Base-by-base conservation (phyloP, 2,797 vertebrate species). In the Notamacropus eugenii region DNA sequence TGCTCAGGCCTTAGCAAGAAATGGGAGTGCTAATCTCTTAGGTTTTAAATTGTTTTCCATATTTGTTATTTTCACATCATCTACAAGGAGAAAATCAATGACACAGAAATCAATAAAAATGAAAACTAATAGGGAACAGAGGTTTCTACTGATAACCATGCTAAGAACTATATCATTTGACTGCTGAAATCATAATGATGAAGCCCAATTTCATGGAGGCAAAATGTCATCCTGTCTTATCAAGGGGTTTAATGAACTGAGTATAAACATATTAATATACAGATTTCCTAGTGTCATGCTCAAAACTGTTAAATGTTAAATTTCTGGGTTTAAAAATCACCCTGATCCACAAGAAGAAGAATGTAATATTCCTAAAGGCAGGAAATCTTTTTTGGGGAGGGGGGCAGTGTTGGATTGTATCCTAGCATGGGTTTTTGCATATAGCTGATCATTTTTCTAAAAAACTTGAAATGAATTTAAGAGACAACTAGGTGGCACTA, bases 281-380 rank as follows among this genome's bases (percentile, higher is more conserved):
- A 92, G 96, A 87, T 91, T 96, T 93, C 55, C 93, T 91, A 92
- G 92, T 54, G 58, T 56, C 90, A 50, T 0, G 13, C 62, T 97
- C 93, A 93, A 22, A 91, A 59, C 13, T 2, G 13, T 93, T 92
- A 22, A 29, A 58, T 67, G 31, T 94, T 62, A 91, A 6, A 94
- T 34, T n/a, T 54, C 62, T 95, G 52, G 95, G 91, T 93, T 22
- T 91, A 96, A 96, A 96, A 54, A 50, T 9, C 91, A 91, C 92
- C 59, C 57, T 91, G 90, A 94, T 93, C 93, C 59, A 90, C 92
- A 95, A 94, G 87, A 92, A 93, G 62, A 9, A 46, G 56, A 74
- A 93, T 93, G 31, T 91, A 28, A 94, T 40, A 92, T 93, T 95
- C 50, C 57, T 93, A 55, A 59, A 93, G 94, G 91, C 27, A 54